Evolutionary conservation across 2,113 vertebrate species (phyloP), one percentile per base, ranked within the genome.

Genomic region (Argyrosomus japonicus): DNA sequence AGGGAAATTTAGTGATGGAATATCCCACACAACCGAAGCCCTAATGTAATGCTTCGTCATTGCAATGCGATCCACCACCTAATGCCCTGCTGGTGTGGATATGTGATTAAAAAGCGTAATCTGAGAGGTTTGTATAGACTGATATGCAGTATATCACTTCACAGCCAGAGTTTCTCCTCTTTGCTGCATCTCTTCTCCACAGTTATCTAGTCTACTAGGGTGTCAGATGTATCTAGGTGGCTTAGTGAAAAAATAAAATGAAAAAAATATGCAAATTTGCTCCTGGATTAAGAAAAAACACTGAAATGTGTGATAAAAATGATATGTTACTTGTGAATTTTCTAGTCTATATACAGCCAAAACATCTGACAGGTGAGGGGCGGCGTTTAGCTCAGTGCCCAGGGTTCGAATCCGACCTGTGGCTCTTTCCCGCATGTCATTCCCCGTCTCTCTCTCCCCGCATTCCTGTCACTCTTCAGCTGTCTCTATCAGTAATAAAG

Each of bases 31-130:
- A 75, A 76, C 50, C 48, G n/a, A 77, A 54, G 70, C 36, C 80
- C 78, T 83, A 84, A 89, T 81, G 85, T 50, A 87, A 84, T 81
- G 92, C 93, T 84, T 85, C 19, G 86, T 91, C 90, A 87, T 54
- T 81, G 91, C 88, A 92, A 91, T 89, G 77, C 84, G 87, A 93
- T 88, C 85, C 83, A 83, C 75, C 65, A 32, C 56, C 40, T 81
- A 83, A 91, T 80, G 78, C 81, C 76, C 75, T 23, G 61, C 77
- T 82, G 87, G 81, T 78, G 86, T 80, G 82, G 77, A 83, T 81
- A 84, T 92, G 88, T 91, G 91, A 92, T 93, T 93, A 91, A 91
- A 92, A 90, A 83, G 91, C 61, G 76, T 85, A 90, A 93, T 92
- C 75, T 60, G 92, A 93, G 91, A 75, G 75, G 65, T 87, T 84